Evolutionary conservation across 2,888 invertebrate genomes (phyloP), one percentile per base, ranked within the genome.

Genomic region (Lordiphosa andalusiaca): DNA sequence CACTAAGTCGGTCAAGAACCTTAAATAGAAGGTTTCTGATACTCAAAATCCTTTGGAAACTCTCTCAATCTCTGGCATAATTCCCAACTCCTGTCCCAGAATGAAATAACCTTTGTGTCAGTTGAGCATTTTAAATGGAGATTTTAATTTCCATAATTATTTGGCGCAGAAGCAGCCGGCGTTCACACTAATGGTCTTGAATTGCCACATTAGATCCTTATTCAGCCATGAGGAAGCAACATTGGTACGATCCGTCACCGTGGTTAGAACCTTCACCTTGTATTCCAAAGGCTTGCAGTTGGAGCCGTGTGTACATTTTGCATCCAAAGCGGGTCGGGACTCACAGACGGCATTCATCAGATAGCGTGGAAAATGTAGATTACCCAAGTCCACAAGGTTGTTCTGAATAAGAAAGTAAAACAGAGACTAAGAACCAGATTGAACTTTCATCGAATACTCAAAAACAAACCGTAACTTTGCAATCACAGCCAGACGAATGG

Each of bases 121-220:
- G 56, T 54, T 58, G 41, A 41, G 23, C 71, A 59, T 51, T 58
- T 48, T 64, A 59, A 69, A 71, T 30, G 9, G 4, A 60, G 49
- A 61, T 53, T 50, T 25, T 21, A 47, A 40, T 53, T 41, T 13
- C 23, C 23, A 19, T 53, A n/a, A 44, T 38, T 53, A 73, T 19
- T 75, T 78, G 40, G 73, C 76, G 60, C 89, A 89, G 65, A 88
- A 89, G 60, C 89, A 89, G 36, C 89, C 89, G n/a, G 89, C 88
- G 1, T 87, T 86, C 12, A 89, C 86, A 6, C 86, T 87, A 10
- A 89, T 84, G 0, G 88, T 88, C 62, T 85, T 84, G 48, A 89
- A 89, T 67, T 87, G 84, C 89, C 60, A 71, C 6, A 51, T 10
- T 38, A 49, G 9, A 12, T 65, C 67, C 33, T 67, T 83, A 9